phyloP scores from a whole-genome alignment of 1,140 invertebrate species.

The Lethocerus indicus region DNA sequence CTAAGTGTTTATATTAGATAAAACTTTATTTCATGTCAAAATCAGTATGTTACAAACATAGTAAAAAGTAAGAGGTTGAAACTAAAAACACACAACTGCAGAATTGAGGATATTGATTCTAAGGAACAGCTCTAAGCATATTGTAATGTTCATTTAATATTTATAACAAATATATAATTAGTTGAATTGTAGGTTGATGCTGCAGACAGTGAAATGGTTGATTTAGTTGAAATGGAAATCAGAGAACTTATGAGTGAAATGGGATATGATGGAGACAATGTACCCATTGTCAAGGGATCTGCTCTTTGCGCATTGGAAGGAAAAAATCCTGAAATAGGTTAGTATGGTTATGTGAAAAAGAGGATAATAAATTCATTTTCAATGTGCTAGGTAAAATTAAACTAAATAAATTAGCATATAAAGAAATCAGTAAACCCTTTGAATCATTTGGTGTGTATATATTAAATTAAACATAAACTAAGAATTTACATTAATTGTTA shows the following conservation, averaged over 20 bases:
- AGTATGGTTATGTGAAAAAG: not conserved
- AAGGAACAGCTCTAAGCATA: too few species aligned
- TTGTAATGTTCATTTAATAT: not conserved
- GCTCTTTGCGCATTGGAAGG: slow-evolving; percentile 86
- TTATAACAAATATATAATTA: not conserved
- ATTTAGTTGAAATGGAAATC: slow-evolving; percentile 96
- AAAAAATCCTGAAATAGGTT: slow-evolving; percentile 25
- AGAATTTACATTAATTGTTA: too few species aligned
- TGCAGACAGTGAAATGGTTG: slow-evolving; percentile 90
- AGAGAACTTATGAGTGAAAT: slow-evolving; percentile 81
- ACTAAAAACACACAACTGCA: not conserved
- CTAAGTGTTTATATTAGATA: too few species aligned
- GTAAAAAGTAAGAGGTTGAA: not conserved
- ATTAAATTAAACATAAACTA: too few species aligned
- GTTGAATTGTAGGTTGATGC: slow-evolving; percentile 63
- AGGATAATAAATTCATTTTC: too few species aligned
- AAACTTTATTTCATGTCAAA: too few species aligned
- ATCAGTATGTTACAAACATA: not conserved
- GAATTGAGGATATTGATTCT: too few species aligned
- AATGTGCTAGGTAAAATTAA: too few species aligned
- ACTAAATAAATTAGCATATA: too few species aligned
- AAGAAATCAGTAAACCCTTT: too few species aligned
- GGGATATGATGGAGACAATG: slow-evolving; percentile 81
- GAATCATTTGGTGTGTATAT: too few species aligned
- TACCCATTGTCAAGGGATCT: slow-evolving; percentile 73